Evolutionary conservation across 2,888 invertebrate genomes (phyloP).

Genomic region (Lithophane semibrunnea): DNA sequence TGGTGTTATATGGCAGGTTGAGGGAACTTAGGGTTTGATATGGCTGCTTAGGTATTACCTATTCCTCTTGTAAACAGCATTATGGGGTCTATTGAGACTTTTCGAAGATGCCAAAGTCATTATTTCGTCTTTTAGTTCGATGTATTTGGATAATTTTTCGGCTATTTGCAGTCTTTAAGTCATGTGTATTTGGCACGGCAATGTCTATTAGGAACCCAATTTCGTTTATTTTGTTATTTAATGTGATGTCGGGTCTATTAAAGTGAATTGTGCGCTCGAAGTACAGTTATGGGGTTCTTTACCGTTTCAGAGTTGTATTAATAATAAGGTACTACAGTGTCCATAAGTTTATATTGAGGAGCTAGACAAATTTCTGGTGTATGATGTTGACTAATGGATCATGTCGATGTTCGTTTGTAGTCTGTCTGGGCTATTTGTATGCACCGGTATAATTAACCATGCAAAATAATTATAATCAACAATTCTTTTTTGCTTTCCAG

Average conservation of each 20-base stretch:
- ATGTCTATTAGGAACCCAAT: not conserved
- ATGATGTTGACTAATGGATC: too few species aligned
- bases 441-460: not conserved
- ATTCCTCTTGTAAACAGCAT: too few species aligned
- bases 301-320: not conserved
- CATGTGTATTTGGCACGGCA: not conserved
- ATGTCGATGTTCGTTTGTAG: too few species aligned
- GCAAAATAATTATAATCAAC: not conserved
- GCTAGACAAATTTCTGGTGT: not conserved
- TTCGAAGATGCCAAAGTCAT: not conserved
- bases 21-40: not conserved
- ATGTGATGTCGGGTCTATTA: not conserved
- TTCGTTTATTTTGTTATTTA: not conserved
- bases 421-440: too few species aligned
- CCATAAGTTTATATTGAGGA: not conserved
- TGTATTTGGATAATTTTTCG: not conserved
- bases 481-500: not conserved
- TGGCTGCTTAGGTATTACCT: too few species aligned
- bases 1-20: not conserved
- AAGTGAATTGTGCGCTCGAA: not conserved
- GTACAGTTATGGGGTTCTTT: not conserved
- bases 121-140: not conserved
- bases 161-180: not conserved
- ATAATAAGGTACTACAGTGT: not conserved
- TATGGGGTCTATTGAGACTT: not conserved